These are phyloP conservation scores for Labeo catla DNA, from an alignment of 2,113 vertebrate genomes.

Conservation along the genomic window DNA sequence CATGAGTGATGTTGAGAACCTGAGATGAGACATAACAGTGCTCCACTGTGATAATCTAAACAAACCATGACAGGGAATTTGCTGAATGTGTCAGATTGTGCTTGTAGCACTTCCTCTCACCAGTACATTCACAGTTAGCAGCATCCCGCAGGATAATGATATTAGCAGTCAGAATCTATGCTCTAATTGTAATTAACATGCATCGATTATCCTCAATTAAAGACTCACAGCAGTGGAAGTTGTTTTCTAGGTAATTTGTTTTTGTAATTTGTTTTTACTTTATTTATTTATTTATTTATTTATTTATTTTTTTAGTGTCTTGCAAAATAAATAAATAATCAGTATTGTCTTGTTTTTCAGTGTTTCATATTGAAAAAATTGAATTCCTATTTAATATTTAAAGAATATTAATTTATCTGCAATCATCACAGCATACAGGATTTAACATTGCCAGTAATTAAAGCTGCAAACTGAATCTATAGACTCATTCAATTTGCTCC, in stretches of 20 bases:
- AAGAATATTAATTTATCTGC: not conserved
- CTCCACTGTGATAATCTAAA: conserved; percentile 52
- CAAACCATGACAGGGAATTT: conserved; percentile 42
- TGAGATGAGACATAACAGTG: conserved; percentile 27
- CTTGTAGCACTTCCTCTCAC: conserved; percentile 22
- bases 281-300: not conserved
- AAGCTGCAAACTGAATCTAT: conserved; percentile 27
- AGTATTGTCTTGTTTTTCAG: not conserved
- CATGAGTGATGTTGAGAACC: conserved; percentile 41
- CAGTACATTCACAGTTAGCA: conserved; percentile 41
- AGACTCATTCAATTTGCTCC: not conserved
- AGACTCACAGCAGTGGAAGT: conserved; percentile 48
- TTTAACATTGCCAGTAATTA: conserved; percentile 28
- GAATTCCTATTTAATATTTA: not conserved
- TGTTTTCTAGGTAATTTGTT: conserved; percentile 22
- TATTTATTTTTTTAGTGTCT: not conserved
- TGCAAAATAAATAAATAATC: not conserved
- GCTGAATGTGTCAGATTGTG: conserved; percentile 35
- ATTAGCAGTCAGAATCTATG: conserved; percentile 39
- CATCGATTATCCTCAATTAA: conserved; percentile 66
- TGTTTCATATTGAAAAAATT: not conserved
- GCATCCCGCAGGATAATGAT: conserved; percentile 47
- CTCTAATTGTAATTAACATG: conserved; percentile 67
- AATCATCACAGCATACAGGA: not conserved
- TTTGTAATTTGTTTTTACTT: not conserved